Evolutionary conservation across 64 coral and sea anemone species (phyloP), one percentile per base, ranked within the genome.

Genomic region (Porites lutea): DNA sequence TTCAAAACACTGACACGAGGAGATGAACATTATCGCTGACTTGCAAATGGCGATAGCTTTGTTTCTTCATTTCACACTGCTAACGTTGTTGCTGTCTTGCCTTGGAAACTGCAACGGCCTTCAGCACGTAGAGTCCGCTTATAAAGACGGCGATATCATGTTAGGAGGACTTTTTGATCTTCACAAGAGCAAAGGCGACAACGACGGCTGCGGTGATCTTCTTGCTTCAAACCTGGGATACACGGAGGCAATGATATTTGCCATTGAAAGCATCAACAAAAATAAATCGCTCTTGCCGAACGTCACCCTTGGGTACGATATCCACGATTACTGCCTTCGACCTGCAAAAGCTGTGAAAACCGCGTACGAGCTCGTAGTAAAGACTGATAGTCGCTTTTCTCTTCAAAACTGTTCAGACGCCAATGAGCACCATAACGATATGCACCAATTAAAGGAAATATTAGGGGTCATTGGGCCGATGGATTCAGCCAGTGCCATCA

Each of bases 281-380:
- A 74, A 93, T 51, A 71, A 14, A 3, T 52, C 48, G 5, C 11
- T 93, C 11, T 65, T 93, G 11, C 62, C 83, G 13, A 88, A 88
- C 59, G 59, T 88, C 8, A 93, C 83, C 20, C 49, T 94, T 10
- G 92, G 92, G 2, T 89, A 75, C 70, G 92, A 94, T 57, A 83
- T 94, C 16, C 78, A 77, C 16, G 92, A 94, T 65, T 94, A 79
- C 45, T 94, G 92, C 13, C 79, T 60, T 7, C 77, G 82, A 13
- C 78, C 92, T 12, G 71, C 69, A 8, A 75, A 61, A 47, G 92
- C 92, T 2, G 69, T 77, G 53, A 59, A 82, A 43, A 47, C 79
- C 9, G 68, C 86, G 18, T 94, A 89, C 66, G 69, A 82, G 5
- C 65, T 94, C 22, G 80, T 83, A 4, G 48, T 76, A 48, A 83